Percentiles rank a stretch among this genome's conserved stretches.
Evolutionary conservation across 2,888 invertebrate genomes (phyloP).

Genomic region (Tipula lateralis): DNA sequence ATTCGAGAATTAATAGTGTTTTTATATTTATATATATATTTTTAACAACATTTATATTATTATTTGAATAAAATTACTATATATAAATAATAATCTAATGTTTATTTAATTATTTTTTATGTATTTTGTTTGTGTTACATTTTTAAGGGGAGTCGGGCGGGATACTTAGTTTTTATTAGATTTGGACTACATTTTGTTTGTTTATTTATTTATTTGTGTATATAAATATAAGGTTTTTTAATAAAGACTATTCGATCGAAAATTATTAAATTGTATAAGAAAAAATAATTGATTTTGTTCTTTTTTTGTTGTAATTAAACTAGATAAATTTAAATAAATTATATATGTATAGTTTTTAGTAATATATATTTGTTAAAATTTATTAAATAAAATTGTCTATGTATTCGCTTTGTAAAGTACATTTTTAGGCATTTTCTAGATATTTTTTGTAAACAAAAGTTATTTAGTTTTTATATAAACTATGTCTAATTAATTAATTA

Average conservation of each 20-base stretch:
- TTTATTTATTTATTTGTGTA: not conserved
- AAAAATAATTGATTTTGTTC: not conserved
- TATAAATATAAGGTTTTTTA: not conserved
- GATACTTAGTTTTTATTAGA: not conserved
- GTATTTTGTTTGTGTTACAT: not conserved
- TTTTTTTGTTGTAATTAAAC: not conserved
- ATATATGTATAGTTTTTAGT: not conserved
- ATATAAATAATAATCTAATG: not conserved
- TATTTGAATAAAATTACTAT: not conserved
- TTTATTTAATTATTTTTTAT: not conserved
- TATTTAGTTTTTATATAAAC: not conserved
- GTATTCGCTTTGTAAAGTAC: not conserved
- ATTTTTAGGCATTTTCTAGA: conserved; percentile 19
- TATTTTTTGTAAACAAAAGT: not conserved
- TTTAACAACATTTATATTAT: conserved; percentile 19
- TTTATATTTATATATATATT: too few relatives aligned
- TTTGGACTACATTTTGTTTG: not conserved
- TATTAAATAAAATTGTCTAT: not conserved
- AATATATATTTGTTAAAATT: not conserved
- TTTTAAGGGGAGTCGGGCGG: not conserved
- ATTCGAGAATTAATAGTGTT: not conserved
- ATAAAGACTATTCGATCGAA: conserved; percentile 1
- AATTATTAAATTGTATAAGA: not conserved
- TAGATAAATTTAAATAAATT: not conserved
- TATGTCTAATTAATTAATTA: not conserved